Evolutionary conservation across 2,113 vertebrate genomes (phyloP).

Genomic region (Taxidea taxus): DNA sequence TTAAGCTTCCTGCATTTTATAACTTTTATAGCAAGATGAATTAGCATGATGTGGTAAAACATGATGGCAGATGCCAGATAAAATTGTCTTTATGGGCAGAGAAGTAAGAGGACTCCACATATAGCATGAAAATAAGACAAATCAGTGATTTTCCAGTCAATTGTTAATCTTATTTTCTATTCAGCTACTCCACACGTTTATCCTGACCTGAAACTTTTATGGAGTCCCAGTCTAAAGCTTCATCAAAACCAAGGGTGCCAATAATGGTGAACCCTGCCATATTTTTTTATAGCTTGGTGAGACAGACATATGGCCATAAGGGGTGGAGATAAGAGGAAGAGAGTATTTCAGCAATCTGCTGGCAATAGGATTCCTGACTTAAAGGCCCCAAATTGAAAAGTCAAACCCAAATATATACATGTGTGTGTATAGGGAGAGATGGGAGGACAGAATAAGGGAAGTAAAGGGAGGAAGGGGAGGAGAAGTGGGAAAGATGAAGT

Average conservation of each 20-base stretch:
- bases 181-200: background rate
- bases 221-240: background rate
- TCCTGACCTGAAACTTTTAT: background rate
- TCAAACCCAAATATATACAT: background rate
- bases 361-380: background rate
- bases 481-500: background rate
- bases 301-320: background rate
- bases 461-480: background rate
- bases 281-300: background rate
- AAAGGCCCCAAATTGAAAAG: background rate
- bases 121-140: background rate
- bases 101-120: background rate
- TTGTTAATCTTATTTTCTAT: background rate
- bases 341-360: background rate
- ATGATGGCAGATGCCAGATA: conserved; percentile 25
- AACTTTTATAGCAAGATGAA: conserved; percentile 36
- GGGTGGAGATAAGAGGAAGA: background rate
- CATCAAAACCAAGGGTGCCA: background rate
- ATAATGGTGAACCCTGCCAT: background rate
- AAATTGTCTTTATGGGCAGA: conserved; percentile 23
- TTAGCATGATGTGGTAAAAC: conserved; percentile 42
- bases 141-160: background rate
- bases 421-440: background rate
- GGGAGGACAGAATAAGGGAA: background rate
- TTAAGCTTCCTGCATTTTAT: conserved; percentile 48